Conservation (phyloP, 2,797 vertebrate species). For the Potorous gilbertii region DNA sequence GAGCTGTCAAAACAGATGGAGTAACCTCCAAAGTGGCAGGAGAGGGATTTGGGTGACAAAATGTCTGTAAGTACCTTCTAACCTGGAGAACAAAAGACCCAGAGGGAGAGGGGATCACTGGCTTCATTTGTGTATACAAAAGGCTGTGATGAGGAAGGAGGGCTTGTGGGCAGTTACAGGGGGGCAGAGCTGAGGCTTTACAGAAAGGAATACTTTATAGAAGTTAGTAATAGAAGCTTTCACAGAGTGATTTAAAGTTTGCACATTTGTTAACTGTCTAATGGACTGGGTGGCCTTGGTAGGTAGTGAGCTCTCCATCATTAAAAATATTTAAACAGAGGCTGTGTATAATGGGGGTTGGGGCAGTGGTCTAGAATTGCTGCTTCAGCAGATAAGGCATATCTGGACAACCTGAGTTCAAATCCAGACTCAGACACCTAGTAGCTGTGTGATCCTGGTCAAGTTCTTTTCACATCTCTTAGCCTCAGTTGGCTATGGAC, state of each 20-base stretch:
- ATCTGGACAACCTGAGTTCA: background rate
- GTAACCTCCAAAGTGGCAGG: background rate
- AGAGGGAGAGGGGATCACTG: background rate
- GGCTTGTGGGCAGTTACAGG: background rate
- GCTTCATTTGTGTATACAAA: background rate
- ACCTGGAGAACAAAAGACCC: constrained; percentile 22
- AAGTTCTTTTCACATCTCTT: too few species aligned
- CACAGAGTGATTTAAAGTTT: background rate
- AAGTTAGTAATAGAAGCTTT: background rate
- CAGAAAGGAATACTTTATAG: background rate
- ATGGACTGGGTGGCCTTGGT: background rate
- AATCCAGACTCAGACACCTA: background rate
- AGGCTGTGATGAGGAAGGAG: background rate
- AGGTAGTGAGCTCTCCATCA: background rate
- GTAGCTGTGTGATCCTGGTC: too few species aligned
- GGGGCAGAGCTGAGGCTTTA: background rate
- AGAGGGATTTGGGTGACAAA: constrained; percentile 16
- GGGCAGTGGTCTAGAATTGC: background rate
- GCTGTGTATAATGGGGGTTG: background rate
- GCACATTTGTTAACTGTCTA: background rate
- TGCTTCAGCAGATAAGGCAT: background rate
- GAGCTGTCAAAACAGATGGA: constrained; percentile 57
- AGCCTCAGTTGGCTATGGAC: background rate
- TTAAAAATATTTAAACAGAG: background rate
- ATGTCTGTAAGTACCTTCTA: constrained; percentile 47